These are phyloP conservation scores for Coracias cyanogaster DNA, from an alignment of 2,797 vertebrate genomes.

Conservation along the genomic window DNA sequence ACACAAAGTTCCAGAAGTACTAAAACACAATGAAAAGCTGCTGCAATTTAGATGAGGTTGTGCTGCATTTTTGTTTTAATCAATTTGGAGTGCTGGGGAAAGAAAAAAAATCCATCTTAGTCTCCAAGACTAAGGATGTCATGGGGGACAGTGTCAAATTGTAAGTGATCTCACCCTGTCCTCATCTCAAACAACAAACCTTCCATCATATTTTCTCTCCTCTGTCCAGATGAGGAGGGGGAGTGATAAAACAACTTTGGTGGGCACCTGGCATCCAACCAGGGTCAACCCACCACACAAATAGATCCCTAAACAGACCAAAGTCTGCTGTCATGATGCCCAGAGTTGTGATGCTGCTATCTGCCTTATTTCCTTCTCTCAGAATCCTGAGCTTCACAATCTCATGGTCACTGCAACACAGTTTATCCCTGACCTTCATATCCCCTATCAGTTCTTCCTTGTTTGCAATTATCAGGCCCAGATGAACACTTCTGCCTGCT, in stretches of 20 bases:
- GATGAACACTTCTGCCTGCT: background rate
- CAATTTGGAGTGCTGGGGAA: no score
- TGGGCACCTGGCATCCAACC: no score
- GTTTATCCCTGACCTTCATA: background rate
- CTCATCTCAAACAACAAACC: background rate
- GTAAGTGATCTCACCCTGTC: no score
- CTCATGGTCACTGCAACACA: background rate
- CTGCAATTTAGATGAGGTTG: background rate
- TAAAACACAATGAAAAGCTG: background rate
- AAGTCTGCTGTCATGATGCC: background rate
- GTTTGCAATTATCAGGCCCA: background rate
- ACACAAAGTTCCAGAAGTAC: background rate
- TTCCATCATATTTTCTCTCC: no score
- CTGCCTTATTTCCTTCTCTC: background rate
- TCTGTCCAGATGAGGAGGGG: no score
- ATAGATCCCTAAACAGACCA: background rate
- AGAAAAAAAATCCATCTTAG: no score
- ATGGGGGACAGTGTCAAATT: no score
- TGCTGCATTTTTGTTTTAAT: no score
- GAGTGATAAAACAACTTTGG: background rate
- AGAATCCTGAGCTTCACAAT: background rate
- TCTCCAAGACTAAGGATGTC: no score
- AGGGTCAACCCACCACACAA: background rate
- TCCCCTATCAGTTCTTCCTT: background rate
- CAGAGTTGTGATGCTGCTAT: background rate